These are phyloP conservation scores for Saiga tatarica DNA, from an alignment of 2,113 vertebrate genomes.

Conservation along the genomic window DNA sequence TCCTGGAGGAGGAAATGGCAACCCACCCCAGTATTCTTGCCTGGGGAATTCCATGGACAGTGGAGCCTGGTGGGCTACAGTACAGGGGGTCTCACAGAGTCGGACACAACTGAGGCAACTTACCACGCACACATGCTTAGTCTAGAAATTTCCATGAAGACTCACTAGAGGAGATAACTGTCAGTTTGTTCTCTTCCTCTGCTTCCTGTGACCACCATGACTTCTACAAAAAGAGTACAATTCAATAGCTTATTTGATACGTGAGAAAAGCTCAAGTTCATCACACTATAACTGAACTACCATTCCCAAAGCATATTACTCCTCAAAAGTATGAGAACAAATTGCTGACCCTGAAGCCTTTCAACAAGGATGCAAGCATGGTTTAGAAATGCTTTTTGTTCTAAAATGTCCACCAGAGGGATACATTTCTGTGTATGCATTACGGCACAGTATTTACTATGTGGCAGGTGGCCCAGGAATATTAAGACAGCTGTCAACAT, in stretches of 20 bases:
- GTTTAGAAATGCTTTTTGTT: constrained; percentile 33
- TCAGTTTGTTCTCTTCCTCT: not conserved
- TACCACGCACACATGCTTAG: not conserved
- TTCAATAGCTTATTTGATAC: not conserved
- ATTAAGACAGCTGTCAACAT: constrained; percentile 81
- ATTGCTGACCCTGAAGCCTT: not conserved
- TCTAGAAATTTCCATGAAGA: not conserved
- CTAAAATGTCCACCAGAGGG: constrained; percentile 1
- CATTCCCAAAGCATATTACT: not conserved
- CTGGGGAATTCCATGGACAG: not conserved
- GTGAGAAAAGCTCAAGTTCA: not conserved
- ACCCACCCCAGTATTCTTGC: not conserved
- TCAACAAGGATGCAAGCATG: not conserved
- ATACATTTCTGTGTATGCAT: constrained; percentile 30
- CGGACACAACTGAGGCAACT: not conserved
- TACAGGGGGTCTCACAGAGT: not conserved
- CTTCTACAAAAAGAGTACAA: not conserved
- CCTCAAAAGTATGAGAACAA: not conserved
- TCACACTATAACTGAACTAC: not conserved
- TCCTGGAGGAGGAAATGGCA: not conserved
- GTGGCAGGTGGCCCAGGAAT: constrained; percentile 79
- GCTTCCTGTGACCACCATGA: not conserved
- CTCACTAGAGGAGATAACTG: not conserved
- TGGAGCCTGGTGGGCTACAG: not conserved
- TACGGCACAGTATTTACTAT: constrained; percentile 44